A percentile compares a stretch with the other conserved stretches of the same genome.
These are phyloP conservation scores for Coremacera marginata DNA, from an alignment of 2,888 invertebrate species.

Conservation along the genomic window DNA sequence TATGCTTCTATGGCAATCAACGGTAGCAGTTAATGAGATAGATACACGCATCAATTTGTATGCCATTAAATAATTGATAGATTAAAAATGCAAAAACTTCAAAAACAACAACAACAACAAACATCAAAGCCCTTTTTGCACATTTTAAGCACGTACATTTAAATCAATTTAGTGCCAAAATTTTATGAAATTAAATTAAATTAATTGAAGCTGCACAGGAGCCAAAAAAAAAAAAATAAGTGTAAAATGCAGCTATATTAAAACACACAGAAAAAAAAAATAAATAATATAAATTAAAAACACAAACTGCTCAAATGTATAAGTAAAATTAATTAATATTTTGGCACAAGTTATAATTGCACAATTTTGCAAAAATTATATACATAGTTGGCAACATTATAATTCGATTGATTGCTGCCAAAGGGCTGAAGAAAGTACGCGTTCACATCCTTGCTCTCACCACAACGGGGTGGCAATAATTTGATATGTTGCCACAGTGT, in stretches of 20 bases:
- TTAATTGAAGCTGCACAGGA: not conserved
- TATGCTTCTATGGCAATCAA: not conserved
- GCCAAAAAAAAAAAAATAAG: too few relatives aligned
- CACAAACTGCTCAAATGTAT: not conserved
- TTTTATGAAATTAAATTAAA: constrained; percentile 5
- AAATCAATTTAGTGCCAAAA: not conserved
- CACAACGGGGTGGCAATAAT: not conserved
- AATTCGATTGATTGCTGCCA: too few relatives aligned
- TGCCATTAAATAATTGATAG: not conserved
- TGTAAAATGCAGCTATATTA: not conserved
- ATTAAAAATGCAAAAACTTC: constrained; percentile 6
- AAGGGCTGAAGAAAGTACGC: too few relatives aligned
- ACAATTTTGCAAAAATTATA: not conserved
- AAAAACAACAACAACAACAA: not conserved
- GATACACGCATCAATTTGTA: constrained; percentile 18
- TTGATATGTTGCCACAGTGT: not conserved
- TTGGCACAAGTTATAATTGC: not conserved
- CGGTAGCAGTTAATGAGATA: constrained; percentile 21
- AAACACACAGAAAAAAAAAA: not conserved
- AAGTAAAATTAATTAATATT: constrained; percentile 23
- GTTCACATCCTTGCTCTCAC: too few relatives aligned
- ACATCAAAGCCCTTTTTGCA: not conserved
- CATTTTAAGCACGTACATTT: not conserved
- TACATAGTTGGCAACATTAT: not conserved
- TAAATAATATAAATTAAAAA: not conserved